Evolutionary conservation across 2,888 invertebrate species (phyloP).

Genomic region (Folsomia manolachei): DNA sequence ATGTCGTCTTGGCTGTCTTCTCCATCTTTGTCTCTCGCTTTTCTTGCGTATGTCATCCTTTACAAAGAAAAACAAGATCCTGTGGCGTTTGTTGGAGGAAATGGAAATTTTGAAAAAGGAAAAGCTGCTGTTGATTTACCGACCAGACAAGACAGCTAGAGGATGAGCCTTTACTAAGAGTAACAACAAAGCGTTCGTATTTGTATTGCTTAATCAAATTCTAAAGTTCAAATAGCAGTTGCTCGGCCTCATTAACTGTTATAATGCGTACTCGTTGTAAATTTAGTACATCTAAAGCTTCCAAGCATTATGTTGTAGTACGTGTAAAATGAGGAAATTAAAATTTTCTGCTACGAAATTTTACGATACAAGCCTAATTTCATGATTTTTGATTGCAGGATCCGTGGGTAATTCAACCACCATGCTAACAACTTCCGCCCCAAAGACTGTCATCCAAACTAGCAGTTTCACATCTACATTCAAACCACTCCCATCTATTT

Average conservation of each 20-base stretch:
- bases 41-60: background rate
- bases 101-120: background rate
- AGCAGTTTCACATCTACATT: background rate
- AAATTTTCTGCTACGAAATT: no score
- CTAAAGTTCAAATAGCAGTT: no score
- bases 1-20: constrained; percentile 3
- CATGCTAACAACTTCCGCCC: constrained; percentile 7
- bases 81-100: constrained; percentile 5
- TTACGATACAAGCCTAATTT: no score
- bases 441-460: background rate
- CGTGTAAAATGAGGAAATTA: no score
- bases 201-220: no score
- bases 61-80: constrained; percentile 6
- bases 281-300: no score
- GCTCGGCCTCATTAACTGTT: no score
- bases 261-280: no score
- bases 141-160: background rate
- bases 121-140: background rate
- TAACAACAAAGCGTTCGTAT: no score
- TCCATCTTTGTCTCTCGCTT: constrained; percentile 9
- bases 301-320: no score
- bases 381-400: no score
- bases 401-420: constrained; percentile 27
- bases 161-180: no score
- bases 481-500: constrained; percentile 6